A percentile compares a stretch with the other conserved stretches of the same genome.
These are phyloP conservation scores for Danionella cerebrum DNA, from an alignment of 2,113 vertebrate species.

Conservation along the genomic window DNA sequence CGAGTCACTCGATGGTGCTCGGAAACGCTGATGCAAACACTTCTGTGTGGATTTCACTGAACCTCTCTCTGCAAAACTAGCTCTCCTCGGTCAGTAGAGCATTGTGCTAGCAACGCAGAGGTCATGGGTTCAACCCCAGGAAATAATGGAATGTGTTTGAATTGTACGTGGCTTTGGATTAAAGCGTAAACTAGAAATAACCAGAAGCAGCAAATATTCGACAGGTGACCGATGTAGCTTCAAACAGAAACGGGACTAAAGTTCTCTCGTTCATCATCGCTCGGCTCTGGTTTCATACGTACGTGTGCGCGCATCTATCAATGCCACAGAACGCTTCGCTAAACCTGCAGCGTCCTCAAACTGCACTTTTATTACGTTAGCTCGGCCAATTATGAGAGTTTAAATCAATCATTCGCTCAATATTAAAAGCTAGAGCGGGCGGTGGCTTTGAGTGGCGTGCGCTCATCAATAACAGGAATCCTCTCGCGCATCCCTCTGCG, in stretches of 20 bases:
- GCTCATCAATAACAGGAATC: conserved; percentile 65
- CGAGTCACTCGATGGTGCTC: no score
- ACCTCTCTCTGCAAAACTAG: neutral
- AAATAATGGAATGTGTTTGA: conserved; percentile 38
- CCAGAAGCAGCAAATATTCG: no score
- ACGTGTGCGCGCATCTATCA: conserved; percentile 63
- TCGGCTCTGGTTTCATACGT: conserved; percentile 61
- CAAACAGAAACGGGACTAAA: no score
- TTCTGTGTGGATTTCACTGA: no score
- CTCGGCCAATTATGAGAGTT: conserved; percentile 70
- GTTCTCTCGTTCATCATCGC: conserved; percentile 52
- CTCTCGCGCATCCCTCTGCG: conserved; percentile 44
- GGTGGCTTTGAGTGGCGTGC: conserved; percentile 51
- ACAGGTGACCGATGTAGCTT: no score
- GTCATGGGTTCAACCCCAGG: no score
- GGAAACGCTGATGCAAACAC: no score
- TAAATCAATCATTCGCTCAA: conserved; percentile 75
- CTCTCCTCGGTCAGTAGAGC: conserved; percentile 6
- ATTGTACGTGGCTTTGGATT: no score
- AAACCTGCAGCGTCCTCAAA: conserved; percentile 67
- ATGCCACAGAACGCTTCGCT: conserved; percentile 63
- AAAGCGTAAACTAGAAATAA: no score
- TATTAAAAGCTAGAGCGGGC: conserved; percentile 60
- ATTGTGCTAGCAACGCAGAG: no score
- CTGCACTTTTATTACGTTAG: conserved; percentile 76